A percentile compares a stretch with the other conserved stretches of the same genome.
Conservation (phyloP, 2,113 vertebrate species). For the Sinocyclocheilus maitianheensis region DNA sequence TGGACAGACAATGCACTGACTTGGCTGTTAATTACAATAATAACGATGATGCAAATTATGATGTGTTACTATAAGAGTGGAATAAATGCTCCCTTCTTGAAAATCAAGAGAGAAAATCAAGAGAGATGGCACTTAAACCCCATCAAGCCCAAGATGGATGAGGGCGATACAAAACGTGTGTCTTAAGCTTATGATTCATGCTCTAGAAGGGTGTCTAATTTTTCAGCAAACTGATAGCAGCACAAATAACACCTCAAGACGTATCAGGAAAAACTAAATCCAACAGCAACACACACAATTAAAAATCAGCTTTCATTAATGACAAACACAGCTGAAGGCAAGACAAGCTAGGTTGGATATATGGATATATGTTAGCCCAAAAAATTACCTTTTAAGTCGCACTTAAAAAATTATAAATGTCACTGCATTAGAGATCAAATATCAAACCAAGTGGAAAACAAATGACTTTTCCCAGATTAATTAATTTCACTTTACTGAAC, state of each 20-base stretch:
- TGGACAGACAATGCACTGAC: not conserved
- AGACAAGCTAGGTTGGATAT: too few relatives aligned
- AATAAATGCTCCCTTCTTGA: slow-evolving; percentile 44
- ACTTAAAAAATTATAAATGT: too few relatives aligned
- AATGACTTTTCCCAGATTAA: too few relatives aligned
- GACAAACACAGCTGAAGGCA: not conserved
- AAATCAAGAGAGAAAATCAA: slow-evolving; percentile 33
- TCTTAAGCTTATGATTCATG: slow-evolving; percentile 6
- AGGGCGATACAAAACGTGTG: not conserved
- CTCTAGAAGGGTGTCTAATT: not conserved
- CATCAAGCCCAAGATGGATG: slow-evolving; percentile 6
- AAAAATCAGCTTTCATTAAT: slow-evolving; percentile 2
- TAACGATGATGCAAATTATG: not conserved
- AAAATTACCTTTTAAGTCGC: too few relatives aligned
- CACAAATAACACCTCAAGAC: slow-evolving; percentile 12
- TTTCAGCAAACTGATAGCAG: not conserved
- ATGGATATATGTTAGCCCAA: too few relatives aligned
- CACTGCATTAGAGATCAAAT: too few relatives aligned
- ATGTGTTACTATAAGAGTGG: slow-evolving; percentile 7
- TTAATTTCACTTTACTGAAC: too few relatives aligned
- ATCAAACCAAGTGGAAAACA: too few relatives aligned
- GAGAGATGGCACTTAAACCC: slow-evolving; percentile 39
- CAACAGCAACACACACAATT: slow-evolving; percentile 18
- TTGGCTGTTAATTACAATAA: not conserved
- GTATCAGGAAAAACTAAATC: not conserved